Evolutionary conservation across 2,113 vertebrate species (phyloP), one percentile per base, ranked within the genome.

Genomic region (Psettodes erumei): DNA sequence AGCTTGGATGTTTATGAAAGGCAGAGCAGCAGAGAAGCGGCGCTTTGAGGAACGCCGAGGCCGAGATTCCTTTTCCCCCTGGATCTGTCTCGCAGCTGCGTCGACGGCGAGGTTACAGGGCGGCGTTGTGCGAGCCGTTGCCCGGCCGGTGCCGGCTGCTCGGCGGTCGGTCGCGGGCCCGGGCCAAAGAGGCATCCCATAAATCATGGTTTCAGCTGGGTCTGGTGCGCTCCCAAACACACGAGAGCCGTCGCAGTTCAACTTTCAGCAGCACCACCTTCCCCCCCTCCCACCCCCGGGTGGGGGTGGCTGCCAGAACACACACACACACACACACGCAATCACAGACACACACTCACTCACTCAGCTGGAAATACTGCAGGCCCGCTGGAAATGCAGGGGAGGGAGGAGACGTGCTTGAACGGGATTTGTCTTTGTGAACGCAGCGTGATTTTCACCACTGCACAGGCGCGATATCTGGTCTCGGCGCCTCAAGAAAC

Each of bases 111-210:
- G 23, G 33, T 51, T 40, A 16, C 21, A 64, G 60, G 32, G 47
- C 19, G 28, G 65, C 71, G 30, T 82, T 86, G 69, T 86, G 79
- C 82, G 79, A 88, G 80, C 73, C 84, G 70, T 58, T 77, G 65
- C 58, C 56, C 77, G 77, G 78, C 71, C 78, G 60, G 71, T 81
- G 64, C 76, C 82, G 84, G 77, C 77, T 84, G 85, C 72, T 87
- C 65, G 68, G 64, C 56, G 37, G 68, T 84, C 27, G 64, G 72
- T 68, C 75, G 37, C n/a, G 68, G 8, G 23, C 59, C 33, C 5
- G 6, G 51, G 61, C 25, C 33, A 45, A 21, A 0, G 37, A 82
- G 25, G 38, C 68, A 42, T 51, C 54, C 51, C 32, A 61, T 81
- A 76, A 87, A 75, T 85, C 67, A 27, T 7, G 21, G 56, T 50